Conservation (phyloP, 2,113 vertebrate species). For the Pimephales promelas region DNA sequence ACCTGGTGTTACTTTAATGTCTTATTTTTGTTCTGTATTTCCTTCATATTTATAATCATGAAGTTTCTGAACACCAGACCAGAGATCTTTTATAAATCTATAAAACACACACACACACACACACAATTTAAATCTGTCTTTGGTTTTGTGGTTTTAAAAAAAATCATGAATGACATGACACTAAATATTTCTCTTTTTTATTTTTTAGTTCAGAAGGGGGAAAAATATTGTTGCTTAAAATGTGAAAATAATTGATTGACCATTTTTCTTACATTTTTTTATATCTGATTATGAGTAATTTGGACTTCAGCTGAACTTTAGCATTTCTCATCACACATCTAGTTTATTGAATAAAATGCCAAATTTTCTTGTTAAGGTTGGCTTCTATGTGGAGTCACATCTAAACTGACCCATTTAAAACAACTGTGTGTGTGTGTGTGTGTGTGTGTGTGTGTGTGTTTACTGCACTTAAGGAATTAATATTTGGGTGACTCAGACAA, state of each 20-base stretch:
- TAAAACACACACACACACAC: too few relatives aligned
- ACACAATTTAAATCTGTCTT: background rate
- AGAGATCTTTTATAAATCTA: too few relatives aligned
- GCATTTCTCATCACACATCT: background rate
- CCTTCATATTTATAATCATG: background rate
- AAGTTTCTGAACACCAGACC: background rate
- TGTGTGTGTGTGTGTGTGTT: background rate
- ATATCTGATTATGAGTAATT: background rate
- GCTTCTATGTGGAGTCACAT: background rate
- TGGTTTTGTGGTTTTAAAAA: constrained; percentile 5
- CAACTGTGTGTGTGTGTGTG: background rate
- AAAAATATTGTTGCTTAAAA: background rate
- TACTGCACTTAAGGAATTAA: background rate
- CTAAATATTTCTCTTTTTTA: background rate
- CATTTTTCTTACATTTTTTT: background rate
- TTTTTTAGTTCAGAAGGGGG: too few relatives aligned
- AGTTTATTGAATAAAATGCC: constrained; percentile 6
- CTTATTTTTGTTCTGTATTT: too few relatives aligned
- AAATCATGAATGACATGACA: background rate
- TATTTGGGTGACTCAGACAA: constrained; percentile 16
- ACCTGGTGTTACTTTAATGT: too few relatives aligned
- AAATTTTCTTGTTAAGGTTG: background rate
- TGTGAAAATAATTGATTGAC: background rate
- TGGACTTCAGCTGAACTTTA: background rate
- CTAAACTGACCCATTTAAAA: constrained; percentile 11